Percentiles rank a stretch among this genome's conserved stretches.
Conservation (phyloP, 1,140 invertebrate species). For the Archegozetes longisetosus region DNA sequence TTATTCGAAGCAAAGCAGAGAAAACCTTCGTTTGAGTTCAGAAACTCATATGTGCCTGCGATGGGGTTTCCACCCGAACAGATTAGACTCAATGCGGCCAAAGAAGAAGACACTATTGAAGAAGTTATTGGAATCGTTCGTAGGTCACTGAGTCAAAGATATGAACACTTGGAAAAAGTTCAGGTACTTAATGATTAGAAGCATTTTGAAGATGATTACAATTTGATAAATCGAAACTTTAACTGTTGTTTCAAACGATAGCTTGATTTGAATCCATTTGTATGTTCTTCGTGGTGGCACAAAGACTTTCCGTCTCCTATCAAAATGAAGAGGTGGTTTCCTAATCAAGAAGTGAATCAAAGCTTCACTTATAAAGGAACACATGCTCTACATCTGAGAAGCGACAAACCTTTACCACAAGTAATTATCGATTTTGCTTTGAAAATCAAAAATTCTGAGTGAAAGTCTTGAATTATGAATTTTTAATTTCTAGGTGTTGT, state of each 20-base stretch:
- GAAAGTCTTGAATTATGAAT: not conserved
- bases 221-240: not conserved
- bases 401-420: constrained; percentile 13
- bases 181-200: not conserved
- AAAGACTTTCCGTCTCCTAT: constrained; percentile 7
- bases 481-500: constrained; percentile 12
- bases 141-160: not conserved
- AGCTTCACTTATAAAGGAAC: constrained; percentile 12
- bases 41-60: not conserved
- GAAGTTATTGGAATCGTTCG: not conserved
- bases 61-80: not conserved
- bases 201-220: not conserved
- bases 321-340: constrained; percentile 3
- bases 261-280: constrained; percentile 1
- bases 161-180: not conserved
- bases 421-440: constrained; percentile 2
- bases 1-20: not conserved
- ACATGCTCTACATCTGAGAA: constrained; percentile 13
- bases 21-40: not conserved
- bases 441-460: not conserved
- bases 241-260: not conserved
- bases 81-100: not conserved
- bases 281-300: constrained; percentile 2
- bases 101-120: not conserved
- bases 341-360: constrained; percentile 4